A percentile compares a stretch with the other conserved stretches of the same genome.
Evolutionary conservation across 2,888 invertebrate genomes (phyloP).

Genomic region (Stegophylla sp.): DNA sequence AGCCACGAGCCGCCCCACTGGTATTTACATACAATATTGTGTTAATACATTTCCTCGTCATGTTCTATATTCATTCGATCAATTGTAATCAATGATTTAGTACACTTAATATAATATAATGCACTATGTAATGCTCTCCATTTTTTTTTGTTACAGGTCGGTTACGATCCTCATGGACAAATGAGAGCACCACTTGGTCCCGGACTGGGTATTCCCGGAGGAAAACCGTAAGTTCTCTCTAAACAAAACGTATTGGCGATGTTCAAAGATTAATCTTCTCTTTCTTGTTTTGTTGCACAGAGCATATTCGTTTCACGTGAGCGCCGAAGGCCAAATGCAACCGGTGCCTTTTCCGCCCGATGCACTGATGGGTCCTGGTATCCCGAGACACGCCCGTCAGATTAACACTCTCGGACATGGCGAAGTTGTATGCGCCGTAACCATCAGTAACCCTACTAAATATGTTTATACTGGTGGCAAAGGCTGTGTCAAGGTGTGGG

Average conservation of each 20-base stretch:
- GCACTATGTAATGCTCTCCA: neutral
- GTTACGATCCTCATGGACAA: slow-evolving; percentile 73
- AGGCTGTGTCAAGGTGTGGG: slow-evolving; percentile 97
- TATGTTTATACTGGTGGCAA: slow-evolving; percentile 96
- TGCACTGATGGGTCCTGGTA: slow-evolving; percentile 89
- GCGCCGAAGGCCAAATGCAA: slow-evolving; percentile 85
- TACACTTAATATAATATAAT: too few species aligned
- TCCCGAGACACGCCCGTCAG: slow-evolving; percentile 90
- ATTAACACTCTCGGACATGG: slow-evolving; percentile 93
- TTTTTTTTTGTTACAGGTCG: slow-evolving; percentile 67
- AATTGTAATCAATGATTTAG: too few species aligned
- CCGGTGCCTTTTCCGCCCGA: slow-evolving; percentile 95
- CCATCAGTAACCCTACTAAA: slow-evolving; percentile 90
- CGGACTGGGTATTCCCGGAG: slow-evolving; percentile 72
- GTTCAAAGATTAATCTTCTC: neutral
- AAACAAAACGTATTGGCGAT: neutral
- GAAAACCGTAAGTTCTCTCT: slow-evolving; percentile 80
- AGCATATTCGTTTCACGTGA: slow-evolving; percentile 93
- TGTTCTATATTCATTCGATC: too few species aligned
- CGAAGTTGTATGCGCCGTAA: slow-evolving; percentile 96
- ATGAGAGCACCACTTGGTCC: slow-evolving; percentile 74
- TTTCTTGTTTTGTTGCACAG: slow-evolving; percentile 67
- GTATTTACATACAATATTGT: too few species aligned
- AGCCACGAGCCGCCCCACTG: too few species aligned
- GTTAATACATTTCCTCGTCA: too few species aligned